Percentiles rank a stretch among this genome's conserved stretches.
Evolutionary conservation across 2,888 invertebrate genomes (phyloP).

Genomic region (Cataglyphis albicans): DNA sequence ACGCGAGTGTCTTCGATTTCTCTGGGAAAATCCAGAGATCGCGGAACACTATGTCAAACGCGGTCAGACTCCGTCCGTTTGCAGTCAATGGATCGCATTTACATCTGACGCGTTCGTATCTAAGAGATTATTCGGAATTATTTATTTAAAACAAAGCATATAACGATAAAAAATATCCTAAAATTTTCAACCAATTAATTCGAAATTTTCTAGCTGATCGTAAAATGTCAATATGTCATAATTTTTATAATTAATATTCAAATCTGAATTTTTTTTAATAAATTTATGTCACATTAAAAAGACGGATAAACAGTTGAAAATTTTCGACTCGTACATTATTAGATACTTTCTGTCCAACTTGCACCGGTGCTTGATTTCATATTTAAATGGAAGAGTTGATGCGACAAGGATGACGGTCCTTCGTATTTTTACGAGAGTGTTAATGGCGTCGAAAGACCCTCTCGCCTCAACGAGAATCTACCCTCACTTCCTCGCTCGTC

Average conservation of each 20-base stretch:
- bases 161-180: not conserved
- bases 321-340: not conserved
- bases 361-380: constrained; percentile 69
- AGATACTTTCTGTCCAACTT: not conserved
- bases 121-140: not conserved
- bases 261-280: not conserved
- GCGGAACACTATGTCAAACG: constrained; percentile 4
- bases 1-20: constrained; percentile 49
- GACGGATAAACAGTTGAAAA: not conserved
- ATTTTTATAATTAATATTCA: not conserved
- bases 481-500: constrained; percentile 76
- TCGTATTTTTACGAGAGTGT: constrained; percentile 80
- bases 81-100: constrained; percentile 23
- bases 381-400: constrained; percentile 74
- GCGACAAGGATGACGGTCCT: constrained; percentile 69
- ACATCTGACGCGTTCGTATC: not conserved
- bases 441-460: constrained; percentile 81
- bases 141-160: not conserved
- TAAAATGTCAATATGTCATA: not conserved
- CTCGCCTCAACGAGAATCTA: constrained; percentile 72
- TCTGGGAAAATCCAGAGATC: constrained; percentile 42
- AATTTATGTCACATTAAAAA: not conserved
- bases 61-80: not conserved
- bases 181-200: not conserved
- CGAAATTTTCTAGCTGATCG: not conserved